Evolutionary conservation across 2,113 vertebrate genomes (phyloP).

Genomic region (Pedetes capensis): DNA sequence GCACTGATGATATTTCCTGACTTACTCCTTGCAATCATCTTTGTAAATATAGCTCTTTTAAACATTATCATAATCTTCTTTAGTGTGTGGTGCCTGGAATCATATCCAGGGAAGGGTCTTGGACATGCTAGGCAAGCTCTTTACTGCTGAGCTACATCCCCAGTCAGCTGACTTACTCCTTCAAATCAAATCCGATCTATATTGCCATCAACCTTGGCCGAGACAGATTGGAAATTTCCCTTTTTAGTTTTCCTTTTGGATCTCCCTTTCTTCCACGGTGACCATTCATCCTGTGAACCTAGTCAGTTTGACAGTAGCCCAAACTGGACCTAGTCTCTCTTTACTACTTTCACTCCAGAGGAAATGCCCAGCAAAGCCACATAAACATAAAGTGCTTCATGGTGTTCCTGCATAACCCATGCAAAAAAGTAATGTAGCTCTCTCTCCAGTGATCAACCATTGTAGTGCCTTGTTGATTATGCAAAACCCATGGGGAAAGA

Average conservation of each 20-base stretch:
- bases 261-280: not conserved
- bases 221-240: not conserved
- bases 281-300: not conserved
- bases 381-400: not conserved
- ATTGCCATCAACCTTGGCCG: not conserved
- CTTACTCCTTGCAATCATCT: too few species aligned
- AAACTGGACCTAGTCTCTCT: not conserved
- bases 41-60: too few species aligned
- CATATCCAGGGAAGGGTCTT: too few species aligned
- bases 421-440: not conserved
- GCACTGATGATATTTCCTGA: not conserved
- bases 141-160: too few species aligned
- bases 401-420: not conserved
- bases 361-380: not conserved
- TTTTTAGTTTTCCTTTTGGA: not conserved
- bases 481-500: not conserved
- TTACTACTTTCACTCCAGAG: not conserved
- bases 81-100: too few species aligned
- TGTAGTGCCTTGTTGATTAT: not conserved
- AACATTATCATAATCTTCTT: too few species aligned
- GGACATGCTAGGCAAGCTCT: too few species aligned
- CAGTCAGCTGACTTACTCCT: too few species aligned
- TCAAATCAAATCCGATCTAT: not conserved
- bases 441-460: not conserved
- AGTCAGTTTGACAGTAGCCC: not conserved